These are phyloP conservation scores for Anser cygnoides DNA, from an alignment of 2,113 vertebrate genomes.

Conservation along the genomic window DNA sequence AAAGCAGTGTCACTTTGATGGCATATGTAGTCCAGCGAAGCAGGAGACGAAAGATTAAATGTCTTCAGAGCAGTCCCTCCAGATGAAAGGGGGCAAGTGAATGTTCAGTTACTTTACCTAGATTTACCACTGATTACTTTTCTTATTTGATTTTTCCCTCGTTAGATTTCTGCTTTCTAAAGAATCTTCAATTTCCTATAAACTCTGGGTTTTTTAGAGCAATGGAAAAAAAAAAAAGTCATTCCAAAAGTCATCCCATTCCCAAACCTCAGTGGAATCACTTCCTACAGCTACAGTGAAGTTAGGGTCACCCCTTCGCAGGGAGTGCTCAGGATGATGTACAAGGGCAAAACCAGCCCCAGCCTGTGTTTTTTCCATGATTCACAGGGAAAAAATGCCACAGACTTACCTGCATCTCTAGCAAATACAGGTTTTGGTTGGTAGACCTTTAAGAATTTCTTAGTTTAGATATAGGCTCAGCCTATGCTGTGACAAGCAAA, in stretches of 20 bases:
- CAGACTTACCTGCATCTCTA: neutral
- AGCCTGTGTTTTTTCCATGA: neutral
- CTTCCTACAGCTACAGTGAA: neutral
- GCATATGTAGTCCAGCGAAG: neutral
- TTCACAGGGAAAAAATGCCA: neutral
- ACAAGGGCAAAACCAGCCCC: neutral
- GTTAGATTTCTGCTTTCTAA: neutral
- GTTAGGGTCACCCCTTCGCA: neutral
- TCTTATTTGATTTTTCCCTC: neutral
- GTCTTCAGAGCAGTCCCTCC: neutral
- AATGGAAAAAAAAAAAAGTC: neutral
- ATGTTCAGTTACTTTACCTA: neutral
- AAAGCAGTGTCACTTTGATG: conserved; percentile 53
- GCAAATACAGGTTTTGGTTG: neutral
- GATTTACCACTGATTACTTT: neutral
- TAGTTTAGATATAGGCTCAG: neutral
- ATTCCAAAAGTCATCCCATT: neutral
- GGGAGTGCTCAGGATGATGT: neutral
- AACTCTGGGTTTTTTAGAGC: neutral
- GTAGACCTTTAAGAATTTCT: neutral
- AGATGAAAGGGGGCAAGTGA: neutral
- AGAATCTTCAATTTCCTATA: neutral
- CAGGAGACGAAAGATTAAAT: neutral
- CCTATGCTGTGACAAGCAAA: neutral
- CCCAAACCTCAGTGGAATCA: neutral